Evolutionary conservation across 2,797 vertebrate genomes (phyloP).

Genomic region (Lagorchestes hirsutus): DNA sequence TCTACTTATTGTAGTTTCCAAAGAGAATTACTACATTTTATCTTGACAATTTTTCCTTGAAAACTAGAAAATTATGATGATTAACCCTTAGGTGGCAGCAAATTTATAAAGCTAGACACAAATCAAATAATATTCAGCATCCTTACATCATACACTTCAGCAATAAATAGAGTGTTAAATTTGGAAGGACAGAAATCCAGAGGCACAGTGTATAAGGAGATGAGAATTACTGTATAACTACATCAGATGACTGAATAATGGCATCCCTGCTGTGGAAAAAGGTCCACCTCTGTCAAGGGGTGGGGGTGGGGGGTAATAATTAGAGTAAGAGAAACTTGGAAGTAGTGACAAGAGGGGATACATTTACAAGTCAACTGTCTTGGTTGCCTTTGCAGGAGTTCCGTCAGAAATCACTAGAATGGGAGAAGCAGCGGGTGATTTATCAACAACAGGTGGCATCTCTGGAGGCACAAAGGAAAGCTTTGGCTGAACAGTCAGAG

Average conservation of each 20-base stretch:
- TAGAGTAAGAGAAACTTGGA: conserved; percentile 10
- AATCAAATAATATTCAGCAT: conserved; percentile 64
- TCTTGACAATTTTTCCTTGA: conserved; percentile 68
- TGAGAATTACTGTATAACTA: conserved; percentile 63
- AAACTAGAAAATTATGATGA: conserved; percentile 61
- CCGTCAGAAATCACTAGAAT: conserved; percentile 89
- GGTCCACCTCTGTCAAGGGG: conserved; percentile 24
- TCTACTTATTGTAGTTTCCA: conserved; percentile 58
- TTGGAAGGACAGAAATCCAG: conserved; percentile 63
- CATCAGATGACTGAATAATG: conserved; percentile 76
- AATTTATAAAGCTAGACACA: conserved; percentile 60
- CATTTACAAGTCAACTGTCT: conserved; percentile 58
- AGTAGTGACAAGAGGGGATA: conserved; percentile 51
- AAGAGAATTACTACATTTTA: not conserved
- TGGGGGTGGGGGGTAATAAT: conserved; percentile 22
- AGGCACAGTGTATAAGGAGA: conserved; percentile 54
- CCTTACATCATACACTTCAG: conserved; percentile 68
- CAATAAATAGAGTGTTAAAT: conserved; percentile 71
- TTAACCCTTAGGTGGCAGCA: conserved; percentile 79
- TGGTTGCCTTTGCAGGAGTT: conserved; percentile 89
- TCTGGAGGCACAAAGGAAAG: conserved; percentile 92
- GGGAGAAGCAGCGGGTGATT: conserved; percentile 91
- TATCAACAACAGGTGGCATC: conserved; percentile 92
- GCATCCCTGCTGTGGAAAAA: conserved; percentile 76
- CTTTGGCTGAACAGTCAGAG: conserved; percentile 90